A percentile compares a stretch with the other conserved stretches of the same genome.
These are phyloP conservation scores for Sebastes taczanowskii DNA, from an alignment of 2,797 vertebrate species.

Conservation along the genomic window DNA sequence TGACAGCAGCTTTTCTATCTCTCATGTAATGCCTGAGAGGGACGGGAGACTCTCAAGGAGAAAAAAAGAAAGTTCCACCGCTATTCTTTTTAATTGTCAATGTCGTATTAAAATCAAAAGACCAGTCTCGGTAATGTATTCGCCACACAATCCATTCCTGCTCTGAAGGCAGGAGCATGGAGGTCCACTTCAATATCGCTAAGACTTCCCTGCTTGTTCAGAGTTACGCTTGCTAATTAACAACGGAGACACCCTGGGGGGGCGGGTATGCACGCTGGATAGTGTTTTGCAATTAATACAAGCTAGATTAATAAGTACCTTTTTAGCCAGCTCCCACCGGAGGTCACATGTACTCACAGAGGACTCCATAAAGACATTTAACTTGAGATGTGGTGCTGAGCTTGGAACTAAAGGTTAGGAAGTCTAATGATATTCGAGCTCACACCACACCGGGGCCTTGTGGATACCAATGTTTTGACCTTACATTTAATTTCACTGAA, in stretches of 20 bases:
- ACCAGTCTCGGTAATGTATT: conserved; percentile 45
- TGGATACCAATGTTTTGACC: conserved; percentile 27
- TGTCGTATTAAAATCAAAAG: conserved; percentile 51
- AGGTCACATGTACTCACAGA: conserved; percentile 46
- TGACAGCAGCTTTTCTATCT: conserved; percentile 50
- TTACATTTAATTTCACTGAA: conserved; percentile 48
- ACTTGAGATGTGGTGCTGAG: conserved; percentile 8
- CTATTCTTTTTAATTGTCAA: conserved; percentile 61
- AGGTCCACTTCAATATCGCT: conserved; percentile 39
- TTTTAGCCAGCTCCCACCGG: conserved; percentile 45
- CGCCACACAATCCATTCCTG: conserved; percentile 11
- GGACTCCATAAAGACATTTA: conserved; percentile 48
- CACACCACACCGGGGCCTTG: conserved; percentile 16
- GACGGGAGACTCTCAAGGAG: conserved; percentile 38
- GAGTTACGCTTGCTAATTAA: conserved; percentile 71
- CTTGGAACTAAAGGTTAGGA: conserved; percentile 16
- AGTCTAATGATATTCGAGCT: conserved; percentile 50
- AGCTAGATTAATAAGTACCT: conserved; percentile 67
- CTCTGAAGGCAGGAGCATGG: conserved; percentile 31
- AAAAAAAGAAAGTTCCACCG: conserved; percentile 24
- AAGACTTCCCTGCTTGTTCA: conserved; percentile 48
- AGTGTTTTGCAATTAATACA: conserved; percentile 75
- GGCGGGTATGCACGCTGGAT: conserved; percentile 10
- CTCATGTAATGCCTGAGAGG: conserved; percentile 36
- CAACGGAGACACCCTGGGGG: conserved; percentile 27